Percentiles rank a stretch among this genome's conserved stretches.
These are phyloP conservation scores for Indicator maculatus DNA, from an alignment of 2,113 vertebrate genomes.

Conservation along the genomic window DNA sequence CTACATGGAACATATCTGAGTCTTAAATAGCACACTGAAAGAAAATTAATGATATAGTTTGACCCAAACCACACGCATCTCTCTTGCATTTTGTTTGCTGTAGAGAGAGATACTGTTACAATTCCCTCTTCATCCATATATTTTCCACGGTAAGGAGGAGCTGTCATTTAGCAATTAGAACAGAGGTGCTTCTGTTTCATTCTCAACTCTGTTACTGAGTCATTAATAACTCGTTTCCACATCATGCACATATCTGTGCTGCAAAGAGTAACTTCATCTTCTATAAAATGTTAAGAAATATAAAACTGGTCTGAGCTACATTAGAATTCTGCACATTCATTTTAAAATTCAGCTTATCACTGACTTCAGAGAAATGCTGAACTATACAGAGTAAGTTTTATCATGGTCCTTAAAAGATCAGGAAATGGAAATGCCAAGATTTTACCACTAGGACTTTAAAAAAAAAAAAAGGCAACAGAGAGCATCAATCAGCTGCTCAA, in stretches of 20 bases:
- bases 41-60: background rate
- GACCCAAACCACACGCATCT: accelerated
- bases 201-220: background rate
- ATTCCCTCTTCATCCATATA: background rate
- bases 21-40: background rate
- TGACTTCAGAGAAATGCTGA: background rate
- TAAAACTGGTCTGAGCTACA: background rate
- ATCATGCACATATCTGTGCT: background rate
- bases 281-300: background rate
- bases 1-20: background rate
- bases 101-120: background rate
- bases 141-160: background rate
- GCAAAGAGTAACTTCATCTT: background rate
- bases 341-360: background rate
- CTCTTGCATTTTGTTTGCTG: background rate
- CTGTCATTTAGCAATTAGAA: background rate
- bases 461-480: background rate
- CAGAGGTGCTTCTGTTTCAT: background rate
- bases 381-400: background rate
- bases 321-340: background rate
- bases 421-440: background rate
- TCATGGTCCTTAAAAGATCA: background rate
- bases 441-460: background rate
- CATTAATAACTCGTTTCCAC: background rate
- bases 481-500: background rate